These are phyloP conservation scores for Shinisaurus crocodilurus DNA, from an alignment of 2,113 vertebrate species.

Conservation along the genomic window DNA sequence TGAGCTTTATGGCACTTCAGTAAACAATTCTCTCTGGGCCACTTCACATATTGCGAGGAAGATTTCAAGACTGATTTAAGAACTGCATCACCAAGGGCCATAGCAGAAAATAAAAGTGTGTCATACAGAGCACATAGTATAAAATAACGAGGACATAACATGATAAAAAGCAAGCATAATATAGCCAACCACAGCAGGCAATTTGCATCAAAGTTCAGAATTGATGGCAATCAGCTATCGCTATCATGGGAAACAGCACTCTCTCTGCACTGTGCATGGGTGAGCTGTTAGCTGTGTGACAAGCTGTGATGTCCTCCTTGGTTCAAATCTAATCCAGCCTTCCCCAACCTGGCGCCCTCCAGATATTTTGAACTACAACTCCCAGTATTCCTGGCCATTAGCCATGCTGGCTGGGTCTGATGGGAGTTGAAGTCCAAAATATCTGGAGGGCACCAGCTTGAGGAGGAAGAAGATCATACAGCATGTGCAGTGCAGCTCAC, in stretches of 20 bases:
- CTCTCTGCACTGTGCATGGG: too few relatives aligned
- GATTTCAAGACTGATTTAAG: constrained; percentile 2
- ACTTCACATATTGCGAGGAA: neutral
- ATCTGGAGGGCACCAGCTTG: too few relatives aligned
- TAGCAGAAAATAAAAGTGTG: neutral
- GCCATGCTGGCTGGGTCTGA: too few relatives aligned
- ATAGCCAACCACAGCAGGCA: neutral
- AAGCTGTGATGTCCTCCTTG: neutral
- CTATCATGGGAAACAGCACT: neutral
- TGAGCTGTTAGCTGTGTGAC: neutral
- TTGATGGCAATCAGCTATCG: neutral
- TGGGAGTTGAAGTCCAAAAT: too few relatives aligned
- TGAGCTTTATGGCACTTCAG: neutral
- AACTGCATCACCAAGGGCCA: neutral
- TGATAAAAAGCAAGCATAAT: neutral
- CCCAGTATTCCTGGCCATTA: too few relatives aligned
- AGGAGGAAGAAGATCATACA: too few relatives aligned
- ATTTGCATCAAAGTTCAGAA: neutral
- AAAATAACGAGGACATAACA: neutral
- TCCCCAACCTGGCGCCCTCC: too few relatives aligned
- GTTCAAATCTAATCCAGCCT: neutral
- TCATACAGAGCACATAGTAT: neutral
- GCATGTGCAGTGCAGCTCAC: too few relatives aligned
- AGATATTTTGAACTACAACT: too few relatives aligned
- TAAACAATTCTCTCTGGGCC: neutral